Evolutionary conservation across 2,113 vertebrate genomes (phyloP).

Genomic region (Bufo gargarizans): DNA sequence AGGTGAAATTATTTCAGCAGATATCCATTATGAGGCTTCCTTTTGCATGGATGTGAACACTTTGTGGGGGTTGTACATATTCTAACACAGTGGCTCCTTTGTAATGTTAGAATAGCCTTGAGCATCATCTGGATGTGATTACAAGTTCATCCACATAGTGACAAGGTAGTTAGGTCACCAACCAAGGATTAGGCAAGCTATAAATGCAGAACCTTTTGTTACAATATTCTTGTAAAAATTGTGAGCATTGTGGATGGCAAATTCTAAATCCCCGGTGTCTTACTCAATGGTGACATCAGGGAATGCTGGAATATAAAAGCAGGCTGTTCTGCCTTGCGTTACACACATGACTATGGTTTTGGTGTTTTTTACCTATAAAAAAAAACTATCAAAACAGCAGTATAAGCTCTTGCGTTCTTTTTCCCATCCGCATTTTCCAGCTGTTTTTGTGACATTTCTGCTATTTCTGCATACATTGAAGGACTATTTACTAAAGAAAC

Average conservation of each 20-base stretch:
- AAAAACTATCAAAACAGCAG: too few relatives aligned
- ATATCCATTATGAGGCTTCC: background rate
- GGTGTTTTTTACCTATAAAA: too few relatives aligned
- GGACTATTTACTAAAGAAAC: too few relatives aligned
- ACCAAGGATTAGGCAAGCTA: background rate
- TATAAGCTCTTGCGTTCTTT: too few relatives aligned
- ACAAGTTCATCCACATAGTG: slow-evolving; percentile 47
- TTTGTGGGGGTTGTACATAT: background rate
- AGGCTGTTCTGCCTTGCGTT: slow-evolving; percentile 54
- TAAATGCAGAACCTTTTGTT: slow-evolving; percentile 53
- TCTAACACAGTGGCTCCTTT: background rate
- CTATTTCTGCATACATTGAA: too few relatives aligned
- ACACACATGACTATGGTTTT: background rate
- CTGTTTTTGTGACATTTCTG: too few relatives aligned
- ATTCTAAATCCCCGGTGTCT: slow-evolving; percentile 57
- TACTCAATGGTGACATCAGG: slow-evolving; percentile 48
- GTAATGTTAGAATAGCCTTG: slow-evolving; percentile 54
- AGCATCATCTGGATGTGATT: slow-evolving; percentile 45
- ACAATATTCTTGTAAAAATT: slow-evolving; percentile 54
- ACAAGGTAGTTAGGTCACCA: slow-evolving; percentile 51
- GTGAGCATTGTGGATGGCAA: slow-evolving; percentile 47
- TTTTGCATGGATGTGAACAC: background rate
- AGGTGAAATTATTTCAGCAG: background rate
- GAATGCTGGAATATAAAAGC: slow-evolving; percentile 35
- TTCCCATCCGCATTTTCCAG: too few relatives aligned